Conservation (phyloP, 2,797 vertebrate species). For the Thalassophryne amazonica region DNA sequence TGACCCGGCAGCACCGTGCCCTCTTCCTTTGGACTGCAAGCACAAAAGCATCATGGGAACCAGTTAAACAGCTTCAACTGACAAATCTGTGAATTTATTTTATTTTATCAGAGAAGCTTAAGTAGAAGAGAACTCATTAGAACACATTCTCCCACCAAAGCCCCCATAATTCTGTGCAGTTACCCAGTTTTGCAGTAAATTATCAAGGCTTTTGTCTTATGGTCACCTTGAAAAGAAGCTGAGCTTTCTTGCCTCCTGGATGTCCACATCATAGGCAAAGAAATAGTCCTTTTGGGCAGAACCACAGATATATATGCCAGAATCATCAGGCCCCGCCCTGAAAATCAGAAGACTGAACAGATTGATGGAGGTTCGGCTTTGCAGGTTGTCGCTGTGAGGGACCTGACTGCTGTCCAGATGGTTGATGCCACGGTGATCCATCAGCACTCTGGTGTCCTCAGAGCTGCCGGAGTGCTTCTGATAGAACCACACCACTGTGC, state of each 20-base stretch:
- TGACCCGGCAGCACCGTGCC: too few relatives aligned
- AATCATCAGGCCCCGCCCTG: constrained; percentile 73
- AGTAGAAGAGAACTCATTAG: too few relatives aligned
- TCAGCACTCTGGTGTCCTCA: constrained; percentile 71
- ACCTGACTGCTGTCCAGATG: constrained; percentile 69
- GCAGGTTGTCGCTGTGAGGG: constrained; percentile 52
- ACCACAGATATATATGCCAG: constrained; percentile 89
- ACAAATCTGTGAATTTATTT: too few relatives aligned
- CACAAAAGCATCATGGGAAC: not conserved
- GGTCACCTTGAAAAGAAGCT: constrained; percentile 32
- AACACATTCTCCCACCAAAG: too few relatives aligned
- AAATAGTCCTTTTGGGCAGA: constrained; percentile 81
- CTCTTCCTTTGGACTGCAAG: not conserved
- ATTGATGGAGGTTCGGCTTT: constrained; percentile 85
- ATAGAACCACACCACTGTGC: constrained; percentile 88
- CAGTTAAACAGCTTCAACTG: too few relatives aligned
- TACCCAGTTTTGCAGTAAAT: too few relatives aligned
- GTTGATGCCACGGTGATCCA: constrained; percentile 80
- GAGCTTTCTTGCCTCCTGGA: constrained; percentile 72
- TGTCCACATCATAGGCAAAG: constrained; percentile 86
- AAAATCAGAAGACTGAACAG: constrained; percentile 90
- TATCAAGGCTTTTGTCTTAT: too few relatives aligned
- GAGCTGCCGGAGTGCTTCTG: constrained; percentile 62
- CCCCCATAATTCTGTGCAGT: too few relatives aligned
- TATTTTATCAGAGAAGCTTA: too few relatives aligned